Percentiles rank a stretch among this genome's conserved stretches.
Evolutionary conservation across 1,140 invertebrate genomes (phyloP).

Genomic region (Solenopsis invicta): DNA sequence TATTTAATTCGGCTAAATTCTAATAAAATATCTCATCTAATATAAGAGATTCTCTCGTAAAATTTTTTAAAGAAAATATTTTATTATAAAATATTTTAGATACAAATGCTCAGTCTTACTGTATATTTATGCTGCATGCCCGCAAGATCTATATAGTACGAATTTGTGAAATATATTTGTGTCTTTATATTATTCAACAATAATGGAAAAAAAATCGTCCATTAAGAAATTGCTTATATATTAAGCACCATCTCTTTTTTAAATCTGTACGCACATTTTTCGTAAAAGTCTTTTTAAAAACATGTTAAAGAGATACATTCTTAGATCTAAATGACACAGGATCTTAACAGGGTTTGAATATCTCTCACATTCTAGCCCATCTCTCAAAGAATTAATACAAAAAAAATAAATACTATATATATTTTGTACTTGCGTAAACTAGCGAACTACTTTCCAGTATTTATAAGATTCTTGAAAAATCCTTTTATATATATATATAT

Average conservation of each 20-base stretch:
- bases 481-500: constrained; percentile 60
- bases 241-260: neutral
- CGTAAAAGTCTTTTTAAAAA: constrained; percentile 50
- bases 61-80: constrained; percentile 52
- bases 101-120: constrained; percentile 48
- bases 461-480: constrained; percentile 79
- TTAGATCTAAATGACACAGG: constrained; percentile 41
- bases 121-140: constrained; percentile 28
- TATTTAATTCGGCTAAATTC: constrained; percentile 38
- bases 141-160: neutral
- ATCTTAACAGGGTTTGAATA: constrained; percentile 70
- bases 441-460: constrained; percentile 83
- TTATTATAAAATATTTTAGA: constrained; percentile 57
- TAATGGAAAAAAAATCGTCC: neutral
- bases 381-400: constrained; percentile 71
- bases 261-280: neutral
- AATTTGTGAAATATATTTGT: constrained; percentile 30
- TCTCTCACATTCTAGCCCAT: constrained; percentile 66
- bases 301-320: neutral
- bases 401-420: constrained; percentile 74
- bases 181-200: neutral
- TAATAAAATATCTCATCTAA: neutral
- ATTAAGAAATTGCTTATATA: constrained; percentile 17
- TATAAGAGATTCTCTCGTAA: constrained; percentile 14
- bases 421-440: constrained; percentile 83